Percentiles rank a stretch among this genome's conserved stretches.
These are phyloP conservation scores for Cyanoderma ruficeps DNA, from an alignment of 2,113 vertebrate species.

Conservation along the genomic window DNA sequence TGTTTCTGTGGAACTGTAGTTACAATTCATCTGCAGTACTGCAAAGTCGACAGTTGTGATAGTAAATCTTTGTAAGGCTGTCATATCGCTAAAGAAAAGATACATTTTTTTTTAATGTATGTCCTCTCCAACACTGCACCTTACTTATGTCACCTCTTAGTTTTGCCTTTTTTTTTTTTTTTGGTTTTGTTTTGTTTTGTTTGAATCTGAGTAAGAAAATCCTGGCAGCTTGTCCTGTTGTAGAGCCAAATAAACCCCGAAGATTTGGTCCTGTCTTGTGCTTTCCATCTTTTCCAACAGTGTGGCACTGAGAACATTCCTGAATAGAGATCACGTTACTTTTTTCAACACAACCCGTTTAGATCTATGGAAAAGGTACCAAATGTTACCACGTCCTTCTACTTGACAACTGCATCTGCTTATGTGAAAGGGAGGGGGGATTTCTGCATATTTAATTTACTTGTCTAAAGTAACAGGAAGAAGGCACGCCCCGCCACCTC, in stretches of 20 bases:
- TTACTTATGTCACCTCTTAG: neutral
- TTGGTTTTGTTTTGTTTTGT: constrained; percentile 44
- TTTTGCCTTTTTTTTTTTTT: constrained; percentile 76
- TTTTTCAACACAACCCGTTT: constrained; percentile 77
- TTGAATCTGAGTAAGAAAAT: constrained; percentile 80
- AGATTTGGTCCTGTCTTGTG: constrained; percentile 84
- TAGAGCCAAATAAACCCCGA: constrained; percentile 78
- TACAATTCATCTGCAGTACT: neutral
- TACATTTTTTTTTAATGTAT: too few species aligned
- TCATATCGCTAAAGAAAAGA: neutral
- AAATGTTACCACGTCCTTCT: neutral
- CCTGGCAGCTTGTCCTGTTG: constrained; percentile 79
- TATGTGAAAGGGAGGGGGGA: neutral
- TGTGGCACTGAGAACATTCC: constrained; percentile 83
- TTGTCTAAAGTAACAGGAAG: neutral
- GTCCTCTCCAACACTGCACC: neutral
- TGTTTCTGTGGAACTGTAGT: neutral
- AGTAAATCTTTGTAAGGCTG: neutral
- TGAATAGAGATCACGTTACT: constrained; percentile 82
- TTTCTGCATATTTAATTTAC: neutral
- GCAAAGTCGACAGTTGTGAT: neutral
- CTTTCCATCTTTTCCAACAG: constrained; percentile 79
- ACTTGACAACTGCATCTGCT: neutral
- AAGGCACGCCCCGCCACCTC: fast-evolving
- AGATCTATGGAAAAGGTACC: neutral